Conservation (phyloP, 2,797 vertebrate species). For the Salarias fasciatus region DNA sequence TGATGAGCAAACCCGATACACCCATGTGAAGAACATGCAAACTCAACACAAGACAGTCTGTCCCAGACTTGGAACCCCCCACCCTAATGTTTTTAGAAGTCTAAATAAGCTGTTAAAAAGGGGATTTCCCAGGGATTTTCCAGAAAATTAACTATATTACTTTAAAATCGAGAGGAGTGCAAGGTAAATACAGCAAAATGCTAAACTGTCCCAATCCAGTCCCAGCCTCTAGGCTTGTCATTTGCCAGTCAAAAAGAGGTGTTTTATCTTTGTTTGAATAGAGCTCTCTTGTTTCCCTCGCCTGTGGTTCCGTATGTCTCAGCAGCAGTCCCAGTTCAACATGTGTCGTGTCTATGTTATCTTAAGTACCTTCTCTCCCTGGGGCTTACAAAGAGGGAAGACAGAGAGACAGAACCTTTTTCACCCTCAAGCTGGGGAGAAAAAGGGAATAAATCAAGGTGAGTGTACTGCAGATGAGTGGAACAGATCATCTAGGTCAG, state of each 20-base stretch:
- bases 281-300: slow-evolving; percentile 43
- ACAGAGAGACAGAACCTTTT: slow-evolving; percentile 47
- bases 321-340: slow-evolving; percentile 54
- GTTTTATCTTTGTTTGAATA: slow-evolving; percentile 63
- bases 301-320: slow-evolving; percentile 31
- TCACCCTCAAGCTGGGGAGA: slow-evolving; percentile 26
- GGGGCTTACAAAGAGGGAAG: slow-evolving; percentile 58
- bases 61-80: no score
- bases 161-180: background rate
- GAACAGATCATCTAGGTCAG: slow-evolving; percentile 33
- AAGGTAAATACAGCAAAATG: slow-evolving; percentile 20
- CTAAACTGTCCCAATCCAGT: slow-evolving; percentile 38
- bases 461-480: slow-evolving; percentile 30
- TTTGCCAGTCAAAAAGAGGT: slow-evolving; percentile 46
- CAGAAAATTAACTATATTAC: no score
- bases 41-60: no score
- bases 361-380: slow-evolving; percentile 73
- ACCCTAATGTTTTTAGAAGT: no score
- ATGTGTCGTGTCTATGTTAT: slow-evolving; percentile 66
- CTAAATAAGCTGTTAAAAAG: background rate
- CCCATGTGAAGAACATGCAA: no score
- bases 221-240: slow-evolving; percentile 35
- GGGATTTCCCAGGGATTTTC: background rate
- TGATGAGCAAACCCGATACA: no score
- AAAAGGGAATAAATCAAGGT: slow-evolving; percentile 63